A percentile compares a stretch with the other conserved stretches of the same genome.
phyloP scores from a whole-genome alignment of 35 echinoderm and acorn worm species.

The Lytechinus pictus region DNA sequence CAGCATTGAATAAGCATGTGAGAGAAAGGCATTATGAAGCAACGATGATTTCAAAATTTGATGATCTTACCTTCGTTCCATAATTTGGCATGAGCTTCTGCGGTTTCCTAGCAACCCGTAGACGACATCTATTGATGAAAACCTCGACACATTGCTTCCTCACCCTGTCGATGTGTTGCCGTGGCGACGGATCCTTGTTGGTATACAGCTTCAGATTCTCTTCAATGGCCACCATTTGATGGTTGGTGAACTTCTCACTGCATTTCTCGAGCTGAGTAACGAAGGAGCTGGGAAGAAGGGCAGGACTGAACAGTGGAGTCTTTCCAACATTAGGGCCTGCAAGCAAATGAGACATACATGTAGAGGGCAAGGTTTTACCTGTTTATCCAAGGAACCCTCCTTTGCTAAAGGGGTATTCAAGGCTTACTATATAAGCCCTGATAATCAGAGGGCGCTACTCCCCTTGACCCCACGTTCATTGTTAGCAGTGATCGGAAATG shows the following conservation, averaged over 20 bases:
- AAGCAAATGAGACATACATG: background rate
- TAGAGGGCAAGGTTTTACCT: background rate
- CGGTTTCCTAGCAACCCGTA: conserved; percentile 45
- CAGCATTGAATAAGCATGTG: too few species aligned
- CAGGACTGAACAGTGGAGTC: conserved; percentile 3
- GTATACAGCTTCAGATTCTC: conserved; percentile 59
- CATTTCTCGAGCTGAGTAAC: conserved; percentile 59
- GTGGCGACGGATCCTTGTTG: background rate
- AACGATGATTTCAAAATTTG: too few species aligned
- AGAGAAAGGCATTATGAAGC: too few species aligned
- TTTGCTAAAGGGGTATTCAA: too few species aligned
- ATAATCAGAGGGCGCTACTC: too few species aligned
- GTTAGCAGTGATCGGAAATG: too few species aligned
- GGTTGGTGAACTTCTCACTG: conserved; percentile 52
- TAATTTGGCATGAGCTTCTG: conserved; percentile 52
- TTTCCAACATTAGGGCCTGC: conserved; percentile 40
- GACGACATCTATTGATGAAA: conserved; percentile 58
- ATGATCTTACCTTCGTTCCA: conserved; percentile 19
- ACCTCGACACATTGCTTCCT: conserved; percentile 59
- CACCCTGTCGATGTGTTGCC: conserved; percentile 56
- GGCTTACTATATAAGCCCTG: too few species aligned
- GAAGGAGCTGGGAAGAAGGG: conserved; percentile 57
- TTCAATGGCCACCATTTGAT: conserved; percentile 62
- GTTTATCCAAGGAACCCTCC: background rate
- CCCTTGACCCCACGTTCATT: too few species aligned